Conservation (phyloP, 2,888 invertebrate genomes). For the Himalopsyche japonica region DNA sequence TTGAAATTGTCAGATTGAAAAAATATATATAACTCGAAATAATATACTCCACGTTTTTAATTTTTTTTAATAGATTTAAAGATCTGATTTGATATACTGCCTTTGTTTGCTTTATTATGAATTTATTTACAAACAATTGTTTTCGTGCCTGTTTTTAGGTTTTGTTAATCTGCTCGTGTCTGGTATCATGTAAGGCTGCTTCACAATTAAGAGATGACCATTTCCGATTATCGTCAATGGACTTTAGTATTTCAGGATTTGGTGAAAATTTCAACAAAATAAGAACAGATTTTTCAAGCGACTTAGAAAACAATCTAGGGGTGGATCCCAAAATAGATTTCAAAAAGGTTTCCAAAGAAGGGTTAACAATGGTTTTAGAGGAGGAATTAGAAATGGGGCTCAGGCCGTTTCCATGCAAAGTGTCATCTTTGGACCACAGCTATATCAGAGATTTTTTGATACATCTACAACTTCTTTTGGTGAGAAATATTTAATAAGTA, state of each 20-base stretch:
- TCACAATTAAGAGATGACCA: conserved; percentile 15
- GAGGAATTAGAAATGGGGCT: background rate
- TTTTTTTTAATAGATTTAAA: no score
- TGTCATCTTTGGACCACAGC: conserved; percentile 3
- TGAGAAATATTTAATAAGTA: background rate
- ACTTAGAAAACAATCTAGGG: background rate
- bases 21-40: no score
- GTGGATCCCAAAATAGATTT: background rate
- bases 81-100: no score
- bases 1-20: no score
- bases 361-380: background rate
- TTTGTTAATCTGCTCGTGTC: background rate
- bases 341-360: conserved; percentile 6
- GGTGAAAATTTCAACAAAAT: background rate
- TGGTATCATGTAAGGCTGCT: conserved; percentile 9
- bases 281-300: background rate
- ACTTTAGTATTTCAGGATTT: background rate
- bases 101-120: no score
- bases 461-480: background rate
- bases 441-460: background rate
- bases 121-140: no score
- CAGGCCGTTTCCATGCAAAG: conserved; percentile 24
- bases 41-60: no score
- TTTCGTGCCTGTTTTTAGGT: conserved; percentile 2
- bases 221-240: background rate